Evolutionary conservation across 2,113 vertebrate species (phyloP).

Genomic region (Cyprinus carpio): DNA sequence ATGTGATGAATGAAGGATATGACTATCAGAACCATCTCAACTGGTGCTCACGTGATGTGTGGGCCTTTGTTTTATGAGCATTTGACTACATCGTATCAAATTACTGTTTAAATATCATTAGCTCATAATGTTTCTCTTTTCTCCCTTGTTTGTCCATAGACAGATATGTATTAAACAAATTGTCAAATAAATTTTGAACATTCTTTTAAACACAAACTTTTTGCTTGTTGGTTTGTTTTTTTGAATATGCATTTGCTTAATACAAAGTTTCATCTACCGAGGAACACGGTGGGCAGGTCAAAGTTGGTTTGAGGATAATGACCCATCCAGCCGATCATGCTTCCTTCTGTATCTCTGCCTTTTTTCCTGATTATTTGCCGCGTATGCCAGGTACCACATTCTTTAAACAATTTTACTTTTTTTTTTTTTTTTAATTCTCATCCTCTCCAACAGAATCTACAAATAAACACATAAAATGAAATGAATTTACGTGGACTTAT

Average conservation of each 20-base stretch:
- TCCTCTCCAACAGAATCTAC: constrained; percentile 30
- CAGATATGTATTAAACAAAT: neutral
- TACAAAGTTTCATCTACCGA: neutral
- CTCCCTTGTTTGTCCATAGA: constrained; percentile 43
- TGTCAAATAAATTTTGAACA: neutral
- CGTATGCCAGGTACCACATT: constrained; percentile 27
- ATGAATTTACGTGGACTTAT: constrained; percentile 25
- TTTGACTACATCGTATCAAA: constrained; percentile 65
- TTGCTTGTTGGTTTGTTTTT: neutral
- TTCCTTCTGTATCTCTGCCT: constrained; percentile 50
- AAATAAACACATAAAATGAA: constrained; percentile 39
- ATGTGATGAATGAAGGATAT: constrained; percentile 7
- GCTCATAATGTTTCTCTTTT: neutral
- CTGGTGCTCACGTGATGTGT: constrained; percentile 66
- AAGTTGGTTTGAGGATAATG: neutral
- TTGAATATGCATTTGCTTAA: neutral
- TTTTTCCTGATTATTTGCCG: neutral
- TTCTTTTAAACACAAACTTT: neutral
- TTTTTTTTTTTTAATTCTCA: neutral
- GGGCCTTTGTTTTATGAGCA: constrained; percentile 63
- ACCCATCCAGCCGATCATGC: neutral
- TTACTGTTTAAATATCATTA: constrained; percentile 65
- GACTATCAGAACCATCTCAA: constrained; percentile 55
- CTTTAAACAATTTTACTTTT: constrained; percentile 28
- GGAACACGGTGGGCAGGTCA: neutral